Conservation (phyloP, 2,888 invertebrate species). For the Macrophya alboannulata region DNA sequence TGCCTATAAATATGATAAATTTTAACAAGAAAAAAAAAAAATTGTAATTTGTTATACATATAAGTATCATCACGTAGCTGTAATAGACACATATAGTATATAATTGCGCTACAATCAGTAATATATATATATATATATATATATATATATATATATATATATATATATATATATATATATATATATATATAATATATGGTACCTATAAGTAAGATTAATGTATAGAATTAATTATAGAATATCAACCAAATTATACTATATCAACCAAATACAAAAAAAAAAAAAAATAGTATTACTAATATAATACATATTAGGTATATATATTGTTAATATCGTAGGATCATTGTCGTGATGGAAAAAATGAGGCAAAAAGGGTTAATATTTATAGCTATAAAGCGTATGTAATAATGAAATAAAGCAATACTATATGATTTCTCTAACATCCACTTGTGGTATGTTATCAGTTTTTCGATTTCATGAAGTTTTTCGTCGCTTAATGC, state of each 20-base stretch:
- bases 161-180: too few relatives aligned
- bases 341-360: slow-evolving; percentile 57
- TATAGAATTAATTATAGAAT: slow-evolving; percentile 34
- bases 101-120: slow-evolving; percentile 49
- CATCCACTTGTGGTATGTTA: neutral
- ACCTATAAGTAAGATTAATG: slow-evolving; percentile 32
- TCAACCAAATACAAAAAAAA: too few relatives aligned
- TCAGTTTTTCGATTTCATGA: neutral
- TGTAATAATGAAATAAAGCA: slow-evolving; percentile 63
- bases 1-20: neutral
- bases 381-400: slow-evolving; percentile 55
- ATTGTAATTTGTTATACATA: neutral
- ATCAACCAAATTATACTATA: slow-evolving; percentile 30
- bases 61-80: too few relatives aligned
- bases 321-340: slow-evolving; percentile 50
- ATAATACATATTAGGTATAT: slow-evolving; percentile 45
- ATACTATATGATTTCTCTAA: slow-evolving; percentile 63
- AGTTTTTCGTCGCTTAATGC: too few relatives aligned
- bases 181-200: too few relatives aligned
- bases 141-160: neutral
- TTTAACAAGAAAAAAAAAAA: neutral
- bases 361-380: slow-evolving; percentile 55
- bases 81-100: neutral
- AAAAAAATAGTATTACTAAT: slow-evolving; percentile 39
- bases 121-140: neutral